Conservation (phyloP, 2,113 vertebrate species). For the Calypte anna region DNA sequence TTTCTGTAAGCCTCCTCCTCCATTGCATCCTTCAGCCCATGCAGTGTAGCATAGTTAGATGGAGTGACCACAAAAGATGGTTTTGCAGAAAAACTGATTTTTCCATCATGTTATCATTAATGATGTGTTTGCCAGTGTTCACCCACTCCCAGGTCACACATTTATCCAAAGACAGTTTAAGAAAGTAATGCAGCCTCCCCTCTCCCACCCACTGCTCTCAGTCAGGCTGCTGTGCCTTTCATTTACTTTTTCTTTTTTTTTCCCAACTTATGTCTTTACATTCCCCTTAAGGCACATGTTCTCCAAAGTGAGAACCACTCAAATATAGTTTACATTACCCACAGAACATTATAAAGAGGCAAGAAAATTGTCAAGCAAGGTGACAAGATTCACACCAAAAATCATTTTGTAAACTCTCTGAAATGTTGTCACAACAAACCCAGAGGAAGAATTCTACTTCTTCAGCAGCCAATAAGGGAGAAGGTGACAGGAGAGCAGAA, state of each 20-base stretch:
- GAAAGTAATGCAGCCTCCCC: background rate
- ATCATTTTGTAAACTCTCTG: conserved; percentile 43
- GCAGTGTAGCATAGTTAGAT: background rate
- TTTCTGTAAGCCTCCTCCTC: background rate
- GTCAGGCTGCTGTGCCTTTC: background rate
- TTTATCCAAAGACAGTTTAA: background rate
- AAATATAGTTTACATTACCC: conserved; percentile 41
- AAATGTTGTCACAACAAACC: conserved; percentile 63
- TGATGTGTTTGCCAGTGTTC: background rate
- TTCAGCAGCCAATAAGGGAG: background rate
- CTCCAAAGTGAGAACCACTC: conserved; percentile 44
- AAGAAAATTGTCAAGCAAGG: conserved; percentile 62
- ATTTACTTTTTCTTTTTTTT: background rate
- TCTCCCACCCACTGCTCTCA: rapidly evolving
- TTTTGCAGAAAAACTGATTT: background rate
- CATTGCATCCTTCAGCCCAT: background rate
- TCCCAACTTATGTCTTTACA: background rate
- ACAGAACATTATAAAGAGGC: conserved; percentile 19
- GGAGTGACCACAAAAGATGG: background rate
- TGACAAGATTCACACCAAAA: conserved; percentile 66
- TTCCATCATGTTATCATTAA: background rate
- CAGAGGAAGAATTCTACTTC: conserved; percentile 56
- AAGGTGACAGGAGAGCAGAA: conserved; percentile 43
- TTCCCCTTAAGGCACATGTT: conserved; percentile 29
- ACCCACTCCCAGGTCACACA: background rate